These are phyloP conservation scores for Yponomeuta evonymella DNA, from an alignment of 2,888 invertebrate species.

Conservation along the genomic window DNA sequence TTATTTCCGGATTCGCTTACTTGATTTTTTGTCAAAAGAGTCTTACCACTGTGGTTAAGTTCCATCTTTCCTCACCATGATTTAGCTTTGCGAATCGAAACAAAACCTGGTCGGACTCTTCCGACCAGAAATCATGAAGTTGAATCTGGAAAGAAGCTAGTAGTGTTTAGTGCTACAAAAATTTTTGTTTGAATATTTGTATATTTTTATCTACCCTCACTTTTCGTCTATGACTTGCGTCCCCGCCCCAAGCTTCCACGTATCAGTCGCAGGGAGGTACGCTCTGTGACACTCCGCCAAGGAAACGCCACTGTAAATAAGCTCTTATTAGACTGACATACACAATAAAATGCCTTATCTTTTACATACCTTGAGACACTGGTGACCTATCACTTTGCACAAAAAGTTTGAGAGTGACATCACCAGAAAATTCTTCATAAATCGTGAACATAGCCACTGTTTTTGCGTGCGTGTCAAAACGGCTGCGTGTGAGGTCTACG, in stretches of 20 bases:
- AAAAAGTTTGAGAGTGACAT: not conserved
- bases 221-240: not conserved
- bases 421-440: not conserved
- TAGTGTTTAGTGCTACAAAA: no score
- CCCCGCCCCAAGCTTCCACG: not conserved
- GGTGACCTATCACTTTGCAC: not conserved
- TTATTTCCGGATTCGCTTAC: no score
- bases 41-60: no score
- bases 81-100: no score
- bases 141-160: no score
- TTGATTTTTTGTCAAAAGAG: no score
- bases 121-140: no score
- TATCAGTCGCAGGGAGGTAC: conserved; percentile 36
- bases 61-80: no score
- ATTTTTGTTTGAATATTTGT: no score
- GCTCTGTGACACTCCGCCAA: conserved; percentile 34
- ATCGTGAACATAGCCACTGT: not conserved
- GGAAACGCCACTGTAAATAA: conserved; percentile 22
- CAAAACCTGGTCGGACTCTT: no score
- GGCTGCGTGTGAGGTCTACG: not conserved
- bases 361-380: not conserved
- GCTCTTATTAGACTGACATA: not conserved
- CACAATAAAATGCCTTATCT: not conserved
- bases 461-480: not conserved
- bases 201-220: not conserved